phyloP scores from a whole-genome alignment of 92 coral and sea anemone genomes.

The Actinostola sp. region DNA sequence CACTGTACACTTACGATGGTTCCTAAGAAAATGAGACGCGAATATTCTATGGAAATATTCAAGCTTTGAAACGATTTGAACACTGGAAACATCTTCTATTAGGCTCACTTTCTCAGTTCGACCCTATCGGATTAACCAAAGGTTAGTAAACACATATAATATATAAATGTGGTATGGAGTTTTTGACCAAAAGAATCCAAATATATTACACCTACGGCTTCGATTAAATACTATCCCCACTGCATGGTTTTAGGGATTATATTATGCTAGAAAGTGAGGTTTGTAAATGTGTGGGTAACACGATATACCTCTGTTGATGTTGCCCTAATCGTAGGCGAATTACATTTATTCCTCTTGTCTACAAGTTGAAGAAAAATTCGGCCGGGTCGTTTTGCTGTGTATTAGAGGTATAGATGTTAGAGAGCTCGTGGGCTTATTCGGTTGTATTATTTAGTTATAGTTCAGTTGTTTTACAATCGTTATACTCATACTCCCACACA shows the following conservation, averaged over 20 bases:
- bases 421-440: too few species aligned
- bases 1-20: background rate
- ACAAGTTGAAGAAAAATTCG: background rate
- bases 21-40: background rate
- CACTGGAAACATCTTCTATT: background rate
- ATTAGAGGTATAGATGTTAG: too few species aligned
- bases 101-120: background rate
- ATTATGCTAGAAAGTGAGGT: background rate
- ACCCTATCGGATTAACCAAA: slow-evolving; percentile 7
- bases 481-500: background rate
- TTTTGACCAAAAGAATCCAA: background rate
- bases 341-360: background rate
- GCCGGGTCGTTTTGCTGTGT: too few species aligned
- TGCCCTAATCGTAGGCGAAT: background rate
- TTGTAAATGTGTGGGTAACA: background rate
- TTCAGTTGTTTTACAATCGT: background rate
- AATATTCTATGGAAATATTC: background rate
- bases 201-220: background rate
- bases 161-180: background rate
- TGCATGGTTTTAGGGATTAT: background rate
- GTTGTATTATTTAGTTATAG: background rate
- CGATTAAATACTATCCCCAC: background rate
- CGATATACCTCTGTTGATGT: slow-evolving; percentile 8
- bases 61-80: background rate
- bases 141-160: background rate